Percentiles rank a stretch among this genome's conserved stretches.
These are phyloP conservation scores for Leiothrix lutea DNA, from an alignment of 2,113 vertebrate species.

Conservation along the genomic window DNA sequence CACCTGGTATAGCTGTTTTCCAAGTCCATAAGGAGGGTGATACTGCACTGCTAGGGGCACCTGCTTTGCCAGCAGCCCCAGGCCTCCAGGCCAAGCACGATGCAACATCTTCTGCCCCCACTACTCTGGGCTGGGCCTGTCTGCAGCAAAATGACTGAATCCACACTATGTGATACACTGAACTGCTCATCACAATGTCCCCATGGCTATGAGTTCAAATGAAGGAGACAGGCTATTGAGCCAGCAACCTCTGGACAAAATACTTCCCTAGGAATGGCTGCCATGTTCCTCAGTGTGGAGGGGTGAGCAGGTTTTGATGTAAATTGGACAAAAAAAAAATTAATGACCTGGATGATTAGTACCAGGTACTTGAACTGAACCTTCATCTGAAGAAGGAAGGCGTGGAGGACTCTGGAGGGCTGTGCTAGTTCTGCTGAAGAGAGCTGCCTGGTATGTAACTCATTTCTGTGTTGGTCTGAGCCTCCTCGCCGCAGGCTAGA, in stretches of 20 bases:
- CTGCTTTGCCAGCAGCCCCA: background rate
- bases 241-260: background rate
- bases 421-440: conserved; percentile 22
- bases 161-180: background rate
- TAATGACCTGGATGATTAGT: conserved; percentile 8
- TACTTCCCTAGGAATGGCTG: background rate
- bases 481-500: background rate
- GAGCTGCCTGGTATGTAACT: background rate
- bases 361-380: conserved; percentile 1
- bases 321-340: background rate
- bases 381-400: background rate
- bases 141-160: background rate
- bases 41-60: background rate
- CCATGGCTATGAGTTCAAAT: background rate
- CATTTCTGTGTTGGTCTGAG: conserved; percentile 4
- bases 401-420: background rate
- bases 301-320: background rate
- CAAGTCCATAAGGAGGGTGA: background rate
- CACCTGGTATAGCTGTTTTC: background rate
- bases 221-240: background rate
- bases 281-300: background rate
- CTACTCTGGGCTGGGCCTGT: background rate
- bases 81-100: background rate
- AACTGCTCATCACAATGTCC: background rate
- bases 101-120: background rate